Evolutionary conservation across 1,140 invertebrate genomes (phyloP).

Genomic region (Cherax destructor): DNA sequence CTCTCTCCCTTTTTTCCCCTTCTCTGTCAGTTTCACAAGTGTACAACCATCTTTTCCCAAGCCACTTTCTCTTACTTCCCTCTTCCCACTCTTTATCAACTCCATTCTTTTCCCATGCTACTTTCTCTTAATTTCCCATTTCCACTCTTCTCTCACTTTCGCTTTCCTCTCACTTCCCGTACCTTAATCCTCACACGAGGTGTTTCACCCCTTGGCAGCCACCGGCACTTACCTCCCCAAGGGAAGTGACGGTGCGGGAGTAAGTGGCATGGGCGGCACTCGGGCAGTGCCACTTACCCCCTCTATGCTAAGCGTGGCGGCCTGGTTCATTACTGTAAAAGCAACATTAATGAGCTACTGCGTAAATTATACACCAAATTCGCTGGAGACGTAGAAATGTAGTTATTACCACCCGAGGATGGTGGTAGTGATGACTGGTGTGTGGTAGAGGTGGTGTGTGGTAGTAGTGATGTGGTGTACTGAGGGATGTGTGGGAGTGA

Average conservation of each 20-base stretch:
- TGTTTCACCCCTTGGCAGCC: too few species aligned
- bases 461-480: not conserved
- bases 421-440: not conserved
- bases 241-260: too few species aligned
- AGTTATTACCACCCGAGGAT: slow-evolving; percentile 38
- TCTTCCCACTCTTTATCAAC: not conserved
- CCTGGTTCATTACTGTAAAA: slow-evolving; percentile 59
- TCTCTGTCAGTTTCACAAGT: not conserved
- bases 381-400: slow-evolving; percentile 53
- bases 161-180: not conserved
- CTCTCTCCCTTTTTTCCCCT: not conserved
- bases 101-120: too few species aligned
- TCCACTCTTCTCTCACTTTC: not conserved
- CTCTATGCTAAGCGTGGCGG: not conserved
- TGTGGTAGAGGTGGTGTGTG: not conserved
- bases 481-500: too few species aligned
- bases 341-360: slow-evolving; percentile 46
- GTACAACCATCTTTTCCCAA: not conserved
- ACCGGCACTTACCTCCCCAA: too few species aligned
- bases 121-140: too few species aligned
- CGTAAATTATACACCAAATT: slow-evolving; percentile 64
- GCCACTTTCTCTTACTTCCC: not conserved
- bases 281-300: not conserved
- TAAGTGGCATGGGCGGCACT: too few species aligned
- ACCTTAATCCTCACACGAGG: not conserved